phyloP scores from a whole-genome alignment of 1,140 invertebrate genomes.

The Halesus radiatus region DNA sequence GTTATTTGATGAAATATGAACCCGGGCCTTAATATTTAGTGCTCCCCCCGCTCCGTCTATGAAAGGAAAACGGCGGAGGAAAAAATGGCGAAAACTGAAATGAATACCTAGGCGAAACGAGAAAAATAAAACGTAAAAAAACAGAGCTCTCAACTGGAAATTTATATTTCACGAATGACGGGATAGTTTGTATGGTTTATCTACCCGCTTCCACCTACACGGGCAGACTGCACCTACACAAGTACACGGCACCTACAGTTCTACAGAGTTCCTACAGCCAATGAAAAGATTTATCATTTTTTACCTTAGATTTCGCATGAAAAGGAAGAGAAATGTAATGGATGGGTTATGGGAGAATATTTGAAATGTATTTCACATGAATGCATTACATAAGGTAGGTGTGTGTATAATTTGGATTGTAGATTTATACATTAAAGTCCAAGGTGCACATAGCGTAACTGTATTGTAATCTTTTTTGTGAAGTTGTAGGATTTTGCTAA shows the following conservation, averaged over 20 bases:
- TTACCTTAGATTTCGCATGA: background rate
- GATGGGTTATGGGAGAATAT: background rate
- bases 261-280: no score
- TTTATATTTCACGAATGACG: constrained; percentile 51
- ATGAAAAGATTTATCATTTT: constrained; percentile 1
- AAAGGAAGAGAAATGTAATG: background rate
- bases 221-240: no score
- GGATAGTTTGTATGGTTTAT: constrained; percentile 35
- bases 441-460: no score
- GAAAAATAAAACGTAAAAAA: constrained; percentile 49
- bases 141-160: constrained; percentile 45
- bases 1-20: background rate
- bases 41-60: background rate
- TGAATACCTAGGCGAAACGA: constrained; percentile 40
- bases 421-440: no score
- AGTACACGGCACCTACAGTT: no score
- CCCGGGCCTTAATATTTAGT: background rate
- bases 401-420: no score
- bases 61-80: constrained; percentile 45
- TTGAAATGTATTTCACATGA: no score
- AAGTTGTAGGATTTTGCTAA: no score
- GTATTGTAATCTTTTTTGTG: no score
- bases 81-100: constrained; percentile 47
- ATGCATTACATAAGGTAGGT: no score
- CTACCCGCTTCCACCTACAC: background rate